These are phyloP conservation scores for Tachycineta bicolor DNA, from an alignment of 2,113 vertebrate genomes.

Conservation along the genomic window DNA sequence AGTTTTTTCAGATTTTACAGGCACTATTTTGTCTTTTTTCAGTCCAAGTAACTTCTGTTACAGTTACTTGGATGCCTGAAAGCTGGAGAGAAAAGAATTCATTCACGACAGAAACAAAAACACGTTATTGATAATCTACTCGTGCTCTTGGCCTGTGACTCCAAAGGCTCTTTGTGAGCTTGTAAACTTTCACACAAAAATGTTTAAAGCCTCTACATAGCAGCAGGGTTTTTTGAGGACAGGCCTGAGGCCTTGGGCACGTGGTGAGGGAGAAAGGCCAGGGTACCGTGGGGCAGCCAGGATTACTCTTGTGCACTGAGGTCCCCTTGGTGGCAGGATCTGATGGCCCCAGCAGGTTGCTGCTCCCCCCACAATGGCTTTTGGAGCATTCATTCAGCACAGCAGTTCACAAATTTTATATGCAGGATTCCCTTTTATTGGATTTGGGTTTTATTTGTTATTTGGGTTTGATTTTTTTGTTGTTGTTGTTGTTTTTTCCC, in stretches of 20 bases:
- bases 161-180: constrained; percentile 29
- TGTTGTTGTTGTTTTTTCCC: no score
- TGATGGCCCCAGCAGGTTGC: not conserved
- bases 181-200: not conserved
- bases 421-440: not conserved
- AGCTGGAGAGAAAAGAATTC: not conserved
- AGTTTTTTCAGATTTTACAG: not conserved
- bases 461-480: not conserved
- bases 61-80: not conserved
- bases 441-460: not conserved
- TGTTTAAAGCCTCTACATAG: not conserved
- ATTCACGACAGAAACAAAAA: not conserved
- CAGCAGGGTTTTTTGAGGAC: not conserved
- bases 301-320: accelerated
- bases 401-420: not conserved
- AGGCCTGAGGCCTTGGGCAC: not conserved
- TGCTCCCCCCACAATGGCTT: not conserved
- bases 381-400: not conserved
- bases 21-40: not conserved
- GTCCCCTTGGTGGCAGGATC: not conserved
- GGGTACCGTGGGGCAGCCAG: accelerated
- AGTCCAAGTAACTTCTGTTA: not conserved
- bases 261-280: not conserved
- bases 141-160: not conserved
- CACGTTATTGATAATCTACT: not conserved